phyloP scores from a whole-genome alignment of 2,888 invertebrate genomes.

The Aspidiotus destructor region DNA sequence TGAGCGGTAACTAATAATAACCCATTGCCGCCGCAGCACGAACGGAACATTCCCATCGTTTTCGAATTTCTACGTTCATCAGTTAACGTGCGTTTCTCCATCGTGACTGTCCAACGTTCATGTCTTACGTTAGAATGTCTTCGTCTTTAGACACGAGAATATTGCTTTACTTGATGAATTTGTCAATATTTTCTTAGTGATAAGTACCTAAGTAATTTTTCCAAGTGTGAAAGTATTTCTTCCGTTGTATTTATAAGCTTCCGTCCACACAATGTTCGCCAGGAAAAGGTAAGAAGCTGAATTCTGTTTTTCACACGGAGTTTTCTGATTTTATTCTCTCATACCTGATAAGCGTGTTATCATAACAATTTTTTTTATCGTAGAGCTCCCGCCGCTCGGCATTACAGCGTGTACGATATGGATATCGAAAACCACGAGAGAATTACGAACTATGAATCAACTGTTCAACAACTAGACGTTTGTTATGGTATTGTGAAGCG shows the following conservation, averaged over 20 bases:
- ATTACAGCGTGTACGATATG: conserved; percentile 42
- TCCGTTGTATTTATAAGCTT: not conserved
- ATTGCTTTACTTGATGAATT: too few relatives aligned
- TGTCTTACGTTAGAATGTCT: too few relatives aligned
- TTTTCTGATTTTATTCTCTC: not conserved
- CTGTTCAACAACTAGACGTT: conserved; percentile 78
- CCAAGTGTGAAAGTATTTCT: too few relatives aligned
- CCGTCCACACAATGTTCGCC: not conserved
- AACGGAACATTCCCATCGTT: too few relatives aligned
- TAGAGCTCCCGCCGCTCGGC: conserved; percentile 2
- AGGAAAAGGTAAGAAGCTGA: not conserved
- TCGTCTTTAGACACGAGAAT: too few relatives aligned
- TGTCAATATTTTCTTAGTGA: too few relatives aligned
- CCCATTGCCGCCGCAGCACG: too few relatives aligned
- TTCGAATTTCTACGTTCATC: too few relatives aligned
- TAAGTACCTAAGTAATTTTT: too few relatives aligned
- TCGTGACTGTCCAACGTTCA: too few relatives aligned
- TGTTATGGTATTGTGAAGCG: conserved; percentile 91
- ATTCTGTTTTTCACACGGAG: not conserved
- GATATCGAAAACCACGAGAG: conserved; percentile 65
- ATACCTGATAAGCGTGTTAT: not conserved
- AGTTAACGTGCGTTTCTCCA: too few relatives aligned
- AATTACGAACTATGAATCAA: conserved; percentile 79
- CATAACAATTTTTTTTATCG: not conserved
- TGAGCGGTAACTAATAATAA: too few relatives aligned